Percentiles rank a stretch among this genome's conserved stretches.
phyloP scores from a whole-genome alignment of 1,140 invertebrate genomes.

The Ectropis grisescens region DNA sequence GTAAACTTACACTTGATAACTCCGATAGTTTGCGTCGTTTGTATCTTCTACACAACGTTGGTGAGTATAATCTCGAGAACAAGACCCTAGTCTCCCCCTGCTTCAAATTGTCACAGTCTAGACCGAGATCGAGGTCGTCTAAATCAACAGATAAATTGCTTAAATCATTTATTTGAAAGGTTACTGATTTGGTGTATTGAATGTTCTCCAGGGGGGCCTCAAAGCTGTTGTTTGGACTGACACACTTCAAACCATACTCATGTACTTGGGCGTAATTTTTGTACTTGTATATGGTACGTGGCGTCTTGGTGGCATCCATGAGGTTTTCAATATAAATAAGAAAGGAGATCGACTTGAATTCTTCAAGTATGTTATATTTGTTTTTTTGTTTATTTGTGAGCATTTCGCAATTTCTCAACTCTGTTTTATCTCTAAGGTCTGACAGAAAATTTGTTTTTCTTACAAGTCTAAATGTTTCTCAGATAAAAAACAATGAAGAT shows the following conservation, averaged over 20 bases:
- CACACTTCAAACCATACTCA: constrained; percentile 78
- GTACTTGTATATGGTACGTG: constrained; percentile 76
- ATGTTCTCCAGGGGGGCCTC: constrained; percentile 57
- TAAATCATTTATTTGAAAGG: no score
- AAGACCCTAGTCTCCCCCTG: constrained; percentile 21
- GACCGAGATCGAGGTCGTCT: no score
- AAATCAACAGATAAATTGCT: no score
- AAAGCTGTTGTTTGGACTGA: constrained; percentile 86
- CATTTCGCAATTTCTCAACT: not conserved
- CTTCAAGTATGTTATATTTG: constrained; percentile 60
- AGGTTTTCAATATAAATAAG: constrained; percentile 58
- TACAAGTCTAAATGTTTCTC: no score
- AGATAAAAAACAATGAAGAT: no score
- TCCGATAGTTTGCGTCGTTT: constrained; percentile 79
- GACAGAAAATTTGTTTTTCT: no score
- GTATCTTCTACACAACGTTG: constrained; percentile 84
- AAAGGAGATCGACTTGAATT: constrained; percentile 71
- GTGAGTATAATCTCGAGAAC: constrained; percentile 39
- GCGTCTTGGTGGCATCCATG: constrained; percentile 73
- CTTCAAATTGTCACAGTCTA: constrained; percentile 14
- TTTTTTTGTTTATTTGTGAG: not conserved
- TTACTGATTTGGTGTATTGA: no score
- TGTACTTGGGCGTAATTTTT: constrained; percentile 78
- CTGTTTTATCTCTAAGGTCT: no score
- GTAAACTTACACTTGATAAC: constrained; percentile 77